Percentiles rank a stretch among this genome's conserved stretches.
Evolutionary conservation across 2,797 vertebrate species (phyloP).

Genomic region (Phataginus tricuspis): DNA sequence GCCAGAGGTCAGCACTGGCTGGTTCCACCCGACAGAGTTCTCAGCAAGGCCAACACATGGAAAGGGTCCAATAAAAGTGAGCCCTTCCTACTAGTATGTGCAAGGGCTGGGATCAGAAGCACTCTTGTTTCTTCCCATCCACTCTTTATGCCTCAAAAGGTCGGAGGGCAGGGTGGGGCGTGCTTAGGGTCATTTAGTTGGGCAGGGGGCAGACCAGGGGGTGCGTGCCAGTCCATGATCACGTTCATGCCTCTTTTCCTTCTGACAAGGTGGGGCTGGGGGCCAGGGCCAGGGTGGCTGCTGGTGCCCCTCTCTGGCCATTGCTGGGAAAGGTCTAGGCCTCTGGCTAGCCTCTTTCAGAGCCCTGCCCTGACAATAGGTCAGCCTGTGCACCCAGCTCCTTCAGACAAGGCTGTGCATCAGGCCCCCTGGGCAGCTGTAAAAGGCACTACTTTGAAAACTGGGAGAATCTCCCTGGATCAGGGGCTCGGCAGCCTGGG

Average conservation of each 20-base stretch:
- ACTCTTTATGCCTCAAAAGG: background rate
- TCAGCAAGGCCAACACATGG: accelerated
- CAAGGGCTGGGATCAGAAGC: background rate
- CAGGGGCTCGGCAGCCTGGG: background rate
- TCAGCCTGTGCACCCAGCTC: background rate
- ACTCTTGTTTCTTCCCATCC: no score
- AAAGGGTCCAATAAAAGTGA: background rate
- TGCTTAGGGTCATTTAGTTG: background rate
- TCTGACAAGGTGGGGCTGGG: no score
- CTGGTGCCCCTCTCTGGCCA: background rate
- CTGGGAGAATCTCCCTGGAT: accelerated
- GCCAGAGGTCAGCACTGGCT: accelerated
- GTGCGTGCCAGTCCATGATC: accelerated
- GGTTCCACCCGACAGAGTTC: background rate
- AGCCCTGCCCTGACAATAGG: accelerated
- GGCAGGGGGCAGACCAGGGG: background rate
- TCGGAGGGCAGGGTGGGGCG: background rate
- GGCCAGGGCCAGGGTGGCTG: background rate
- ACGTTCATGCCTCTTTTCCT: accelerated
- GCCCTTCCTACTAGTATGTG: accelerated
- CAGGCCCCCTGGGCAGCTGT: background rate
- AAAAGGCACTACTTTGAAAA: background rate
- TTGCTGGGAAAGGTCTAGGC: background rate
- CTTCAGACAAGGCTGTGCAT: background rate
- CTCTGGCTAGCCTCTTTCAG: background rate